Evolutionary conservation across 2,113 vertebrate genomes (phyloP).

Genomic region (Tenrec ecaudatus): DNA sequence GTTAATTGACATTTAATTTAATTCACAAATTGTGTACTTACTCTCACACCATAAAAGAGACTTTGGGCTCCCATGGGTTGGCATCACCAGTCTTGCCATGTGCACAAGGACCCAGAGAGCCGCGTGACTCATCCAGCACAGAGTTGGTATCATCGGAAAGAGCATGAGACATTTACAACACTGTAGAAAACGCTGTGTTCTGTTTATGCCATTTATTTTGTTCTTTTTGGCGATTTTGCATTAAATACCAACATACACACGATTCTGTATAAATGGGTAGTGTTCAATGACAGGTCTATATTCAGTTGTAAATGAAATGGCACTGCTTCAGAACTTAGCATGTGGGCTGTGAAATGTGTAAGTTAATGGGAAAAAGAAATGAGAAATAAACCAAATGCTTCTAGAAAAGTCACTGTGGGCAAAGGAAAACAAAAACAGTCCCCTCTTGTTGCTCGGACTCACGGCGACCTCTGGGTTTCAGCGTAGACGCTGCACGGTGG

Average conservation of each 20-base stretch:
- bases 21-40: neutral
- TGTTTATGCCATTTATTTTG: slow-evolving; percentile 5
- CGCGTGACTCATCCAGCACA: neutral
- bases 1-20: slow-evolving; percentile 22
- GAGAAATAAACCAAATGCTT: slow-evolving; percentile 54
- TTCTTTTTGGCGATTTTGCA: slow-evolving; percentile 52
- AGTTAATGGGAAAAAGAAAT: slow-evolving; percentile 47
- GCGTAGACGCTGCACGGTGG: neutral
- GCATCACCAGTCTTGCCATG: neutral
- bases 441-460: neutral
- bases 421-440: neutral
- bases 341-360: slow-evolving; percentile 53
- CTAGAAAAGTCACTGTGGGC: slow-evolving; percentile 2
- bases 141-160: neutral
- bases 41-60: neutral
- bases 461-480: neutral
- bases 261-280: slow-evolving; percentile 35
- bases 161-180: neutral
- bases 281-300: slow-evolving; percentile 50
- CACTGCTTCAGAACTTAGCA: slow-evolving; percentile 34
- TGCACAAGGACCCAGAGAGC: fast-evolving
- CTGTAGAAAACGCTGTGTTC: neutral
- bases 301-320: slow-evolving; percentile 55
- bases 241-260: neutral
- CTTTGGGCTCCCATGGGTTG: neutral